These are phyloP conservation scores for Micromussa lordhowensis DNA, from an alignment of 92 coral and sea anemone species.

Conservation along the genomic window DNA sequence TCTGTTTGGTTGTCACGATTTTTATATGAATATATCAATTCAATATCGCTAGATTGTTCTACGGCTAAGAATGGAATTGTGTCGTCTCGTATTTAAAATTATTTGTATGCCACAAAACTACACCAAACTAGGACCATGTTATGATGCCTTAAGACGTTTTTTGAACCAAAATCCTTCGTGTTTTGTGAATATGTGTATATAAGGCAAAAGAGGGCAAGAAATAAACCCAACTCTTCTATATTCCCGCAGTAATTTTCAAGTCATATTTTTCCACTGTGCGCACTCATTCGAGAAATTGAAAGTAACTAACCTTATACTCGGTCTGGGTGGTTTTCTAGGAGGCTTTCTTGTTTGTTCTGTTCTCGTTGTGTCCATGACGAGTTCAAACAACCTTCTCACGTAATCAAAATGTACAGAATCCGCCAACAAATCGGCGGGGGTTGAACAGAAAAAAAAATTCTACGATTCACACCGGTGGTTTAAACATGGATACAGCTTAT, in stretches of 20 bases:
- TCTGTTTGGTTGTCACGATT: constrained; percentile 21
- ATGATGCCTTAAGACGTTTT: background rate
- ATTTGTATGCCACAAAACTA: background rate
- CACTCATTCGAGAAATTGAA: constrained; percentile 30
- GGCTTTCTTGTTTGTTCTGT: constrained; percentile 1
- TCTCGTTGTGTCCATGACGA: constrained; percentile 23
- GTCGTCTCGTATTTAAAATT: background rate
- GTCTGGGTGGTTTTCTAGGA: constrained; percentile 76
- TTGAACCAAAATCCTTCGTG: background rate
- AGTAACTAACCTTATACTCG: constrained; percentile 66
- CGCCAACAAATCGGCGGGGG: constrained; percentile 21
- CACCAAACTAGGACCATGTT: background rate
- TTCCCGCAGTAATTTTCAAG: background rate
- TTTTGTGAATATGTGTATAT: background rate
- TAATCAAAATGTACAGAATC: constrained; percentile 10
- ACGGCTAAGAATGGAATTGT: background rate
- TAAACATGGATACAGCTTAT: constrained; percentile 8
- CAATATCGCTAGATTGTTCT: constrained; percentile 12
- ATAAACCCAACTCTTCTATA: background rate
- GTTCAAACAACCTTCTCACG: background rate
- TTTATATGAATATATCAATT: constrained; percentile 5
- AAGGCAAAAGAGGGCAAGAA: background rate
- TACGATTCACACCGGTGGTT: constrained; percentile 5
- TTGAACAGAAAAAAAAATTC: constrained; percentile 22
- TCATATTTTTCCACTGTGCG: background rate